Evolutionary conservation across 2,888 invertebrate species (phyloP), one percentile per base, ranked within the genome.

Genomic region (Epistrophe eligans): DNA sequence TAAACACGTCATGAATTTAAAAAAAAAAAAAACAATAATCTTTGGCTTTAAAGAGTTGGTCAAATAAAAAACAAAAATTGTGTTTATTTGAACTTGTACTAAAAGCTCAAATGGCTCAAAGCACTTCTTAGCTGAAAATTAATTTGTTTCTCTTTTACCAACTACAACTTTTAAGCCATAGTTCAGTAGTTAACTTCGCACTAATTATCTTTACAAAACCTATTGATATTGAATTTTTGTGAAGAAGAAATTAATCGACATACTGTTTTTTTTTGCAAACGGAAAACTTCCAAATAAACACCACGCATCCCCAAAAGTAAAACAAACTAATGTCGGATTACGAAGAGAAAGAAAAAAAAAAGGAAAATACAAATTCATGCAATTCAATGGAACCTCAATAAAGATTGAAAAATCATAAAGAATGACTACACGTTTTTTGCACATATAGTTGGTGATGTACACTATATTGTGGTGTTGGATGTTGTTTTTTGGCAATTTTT

Each of bases 361-460:
- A 32, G 28, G 17, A 17, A 72, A 50, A 57, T 17, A 55, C n/a
- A 38, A 57, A 66, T 24, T 40, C 45, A 45, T 32, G 19, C 66
- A 72, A 66, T 66, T 72, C 35, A 48, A 82, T 77, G 13, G 17
- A 62, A 71, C 70, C 35, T 48, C 70, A 55, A 64, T 67, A 55
- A 55, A 40, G 4, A n/a, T 40, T 55, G 40, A 0, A 52, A 28
- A 70, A 50, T 2, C 0, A 70, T 5, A 0, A 11, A 13, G 55
- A 24, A 40, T 5, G 3, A 52, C 50, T 70, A 17, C 45, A 60
- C 15, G 4, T 13, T 2, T 43, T 10, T 43, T 15, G 11, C 6
- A 55, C 15, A 9, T 19, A 2, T 0, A 15, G 0, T 43, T 15
- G 13, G 2, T n/a, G n/a, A n/a, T 24, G 7, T 40, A 58, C 58